Base-by-base conservation (phyloP, 2,797 vertebrate genomes). In the Pangasius larnaudii region DNA sequence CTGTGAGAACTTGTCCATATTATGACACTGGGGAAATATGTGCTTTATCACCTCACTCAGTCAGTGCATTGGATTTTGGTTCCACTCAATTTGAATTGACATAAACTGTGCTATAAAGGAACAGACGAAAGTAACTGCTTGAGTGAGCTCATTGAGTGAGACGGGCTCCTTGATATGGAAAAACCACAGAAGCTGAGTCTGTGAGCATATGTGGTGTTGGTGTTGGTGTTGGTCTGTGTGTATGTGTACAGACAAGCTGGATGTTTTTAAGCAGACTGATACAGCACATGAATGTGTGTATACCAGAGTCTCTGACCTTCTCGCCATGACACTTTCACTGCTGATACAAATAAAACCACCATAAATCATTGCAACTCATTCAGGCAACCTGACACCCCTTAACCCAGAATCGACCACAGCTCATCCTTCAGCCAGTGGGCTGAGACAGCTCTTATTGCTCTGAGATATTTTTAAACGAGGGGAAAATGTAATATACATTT, bases 271-370 rank as follows among this genome's bases (percentile, higher is more conserved):
- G 86, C 49, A 81, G 91, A 91, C 63, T 87, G 86, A 93, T 93
- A 91, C 88, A 90, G 86, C 89, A 89, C 84, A 86, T 86, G 80
- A 53, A 89, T 5, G 87, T 91, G 93, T 95, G 94, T 95, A 95
- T 94, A 94, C 93, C 93, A 92, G 92, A 93, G 92, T 91, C 85
- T 92, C 87, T 96, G 96, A 96, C 96, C 96, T 96, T 96, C 94
- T 94, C 92, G 90, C 92, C 90, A 93, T 87, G 94, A 95, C 94
- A 94, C 94, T 95, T 96, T 95, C 92, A 89, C 94, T 94, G 92
- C 69, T 91, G 95, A 96, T 96, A 95, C 95, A 96, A 97, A 97
- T 96, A 96, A 84, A 69, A 53, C 90, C 94, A 91, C 93, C 91
- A 88, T 94, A 94, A 95, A 93, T 95, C 94, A 93, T 91, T 92